phyloP scores from a whole-genome alignment of 2,113 vertebrate species.

The Otis tarda region DNA sequence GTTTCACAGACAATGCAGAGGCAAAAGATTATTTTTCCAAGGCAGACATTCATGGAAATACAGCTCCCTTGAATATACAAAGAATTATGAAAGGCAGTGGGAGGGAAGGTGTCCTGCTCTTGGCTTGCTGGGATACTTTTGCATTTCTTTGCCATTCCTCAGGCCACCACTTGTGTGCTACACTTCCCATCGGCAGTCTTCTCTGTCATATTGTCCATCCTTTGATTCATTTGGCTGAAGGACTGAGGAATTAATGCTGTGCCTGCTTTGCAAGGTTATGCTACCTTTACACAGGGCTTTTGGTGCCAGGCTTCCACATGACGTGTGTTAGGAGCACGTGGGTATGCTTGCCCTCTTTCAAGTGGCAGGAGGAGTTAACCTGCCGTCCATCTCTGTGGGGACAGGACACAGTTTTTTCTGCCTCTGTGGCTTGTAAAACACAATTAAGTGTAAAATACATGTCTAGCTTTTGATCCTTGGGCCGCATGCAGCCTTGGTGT shows the following conservation, averaged over 20 bases:
- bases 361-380: not conserved
- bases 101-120: not conserved
- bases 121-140: not conserved
- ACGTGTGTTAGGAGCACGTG: not conserved
- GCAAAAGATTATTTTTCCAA: not conserved
- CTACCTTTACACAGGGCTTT: not conserved
- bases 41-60: not conserved
- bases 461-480: not conserved
- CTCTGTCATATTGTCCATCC: not conserved
- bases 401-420: not conserved
- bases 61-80: not conserved
- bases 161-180: not conserved
- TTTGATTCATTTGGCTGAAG: not conserved
- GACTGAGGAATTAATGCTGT: not conserved
- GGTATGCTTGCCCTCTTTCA: not conserved
- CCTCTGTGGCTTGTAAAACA: not conserved
- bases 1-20: not conserved
- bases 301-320: not conserved
- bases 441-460: not conserved
- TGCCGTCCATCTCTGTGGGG: not conserved
- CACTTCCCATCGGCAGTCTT: not conserved
- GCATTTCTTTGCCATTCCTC: not conserved
- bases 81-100: not conserved
- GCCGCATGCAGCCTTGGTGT: not conserved
- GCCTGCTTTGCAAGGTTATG: not conserved